Conservation (phyloP, 2,113 vertebrate species). For the Elephantulus edwardii region DNA sequence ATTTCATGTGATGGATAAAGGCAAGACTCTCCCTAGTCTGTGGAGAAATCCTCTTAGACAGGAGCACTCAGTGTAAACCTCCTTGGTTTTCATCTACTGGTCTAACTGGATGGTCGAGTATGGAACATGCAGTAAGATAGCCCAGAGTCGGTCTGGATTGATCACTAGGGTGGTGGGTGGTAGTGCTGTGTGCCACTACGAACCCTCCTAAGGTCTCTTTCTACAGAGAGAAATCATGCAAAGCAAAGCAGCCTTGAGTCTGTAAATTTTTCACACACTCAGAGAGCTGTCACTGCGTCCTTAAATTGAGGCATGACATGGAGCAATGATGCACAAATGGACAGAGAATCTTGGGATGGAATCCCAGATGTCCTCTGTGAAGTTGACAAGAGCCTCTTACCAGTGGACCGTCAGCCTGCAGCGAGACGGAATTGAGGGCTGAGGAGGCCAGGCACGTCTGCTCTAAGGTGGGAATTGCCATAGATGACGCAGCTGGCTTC, state of each 20-base stretch:
- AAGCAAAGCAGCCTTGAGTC: not conserved
- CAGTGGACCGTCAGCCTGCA: constrained; percentile 6
- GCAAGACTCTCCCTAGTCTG: not conserved
- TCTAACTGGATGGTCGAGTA: not conserved
- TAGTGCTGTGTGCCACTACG: not conserved
- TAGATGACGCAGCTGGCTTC: not conserved
- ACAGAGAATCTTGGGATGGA: constrained; percentile 7
- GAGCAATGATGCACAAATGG: constrained; percentile 34
- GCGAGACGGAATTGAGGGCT: constrained; percentile 44
- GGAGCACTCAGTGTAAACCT: not conserved
- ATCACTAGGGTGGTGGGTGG: not conserved
- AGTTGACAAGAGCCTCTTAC: constrained; percentile 12
- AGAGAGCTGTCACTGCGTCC: constrained; percentile 43
- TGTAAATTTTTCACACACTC: not conserved
- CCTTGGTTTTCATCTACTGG: not conserved
- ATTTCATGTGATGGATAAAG: not conserved
- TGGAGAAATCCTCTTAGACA: not conserved
- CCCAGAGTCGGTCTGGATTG: not conserved
- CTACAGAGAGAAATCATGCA: not conserved
- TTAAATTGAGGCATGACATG: constrained; percentile 46
- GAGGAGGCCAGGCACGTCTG: not conserved
- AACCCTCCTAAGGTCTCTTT: not conserved
- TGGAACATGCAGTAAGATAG: too few species aligned
- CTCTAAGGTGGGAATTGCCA: not conserved
- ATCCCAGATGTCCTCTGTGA: constrained; percentile 51